These are phyloP conservation scores for Pyrocoelia pectoralis DNA, from an alignment of 2,888 invertebrate genomes.

Conservation along the genomic window DNA sequence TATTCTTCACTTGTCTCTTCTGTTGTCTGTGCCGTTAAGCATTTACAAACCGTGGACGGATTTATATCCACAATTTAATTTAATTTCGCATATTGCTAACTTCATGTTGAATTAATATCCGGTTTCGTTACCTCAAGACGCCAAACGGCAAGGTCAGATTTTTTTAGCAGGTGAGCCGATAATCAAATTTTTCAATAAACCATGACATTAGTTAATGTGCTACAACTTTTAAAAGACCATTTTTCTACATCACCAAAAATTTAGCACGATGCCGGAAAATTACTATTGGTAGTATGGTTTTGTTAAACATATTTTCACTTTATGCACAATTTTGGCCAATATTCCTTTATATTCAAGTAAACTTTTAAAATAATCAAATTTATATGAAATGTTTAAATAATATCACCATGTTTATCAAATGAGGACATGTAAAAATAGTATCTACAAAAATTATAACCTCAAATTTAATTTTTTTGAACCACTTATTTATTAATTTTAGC, in stretches of 20 bases:
- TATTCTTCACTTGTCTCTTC: no score
- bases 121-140: constrained; percentile 33
- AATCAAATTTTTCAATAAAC: constrained; percentile 25
- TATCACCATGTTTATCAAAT: background rate
- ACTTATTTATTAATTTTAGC: constrained; percentile 44
- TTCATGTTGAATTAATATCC: constrained; percentile 28
- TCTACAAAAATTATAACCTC: constrained; percentile 43
- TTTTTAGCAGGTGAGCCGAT: constrained; percentile 34
- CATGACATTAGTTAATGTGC: constrained; percentile 23
- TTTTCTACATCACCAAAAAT: constrained; percentile 3
- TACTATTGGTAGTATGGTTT: constrained; percentile 38
- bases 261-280: constrained; percentile 39
- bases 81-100: constrained; percentile 8
- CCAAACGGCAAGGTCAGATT: constrained; percentile 30
- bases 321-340: constrained; percentile 2
- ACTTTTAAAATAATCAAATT: constrained; percentile 4
- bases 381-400: background rate
- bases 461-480: constrained; percentile 37
- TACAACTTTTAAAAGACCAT: constrained; percentile 5
- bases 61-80: background rate
- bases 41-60: no score
- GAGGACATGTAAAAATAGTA: constrained; percentile 13
- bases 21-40: no score
- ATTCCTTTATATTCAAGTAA: constrained; percentile 15
- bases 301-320: constrained; percentile 24